Base-by-base conservation (phyloP, 2,797 vertebrate species). In the Ctenosaura bakeri region DNA sequence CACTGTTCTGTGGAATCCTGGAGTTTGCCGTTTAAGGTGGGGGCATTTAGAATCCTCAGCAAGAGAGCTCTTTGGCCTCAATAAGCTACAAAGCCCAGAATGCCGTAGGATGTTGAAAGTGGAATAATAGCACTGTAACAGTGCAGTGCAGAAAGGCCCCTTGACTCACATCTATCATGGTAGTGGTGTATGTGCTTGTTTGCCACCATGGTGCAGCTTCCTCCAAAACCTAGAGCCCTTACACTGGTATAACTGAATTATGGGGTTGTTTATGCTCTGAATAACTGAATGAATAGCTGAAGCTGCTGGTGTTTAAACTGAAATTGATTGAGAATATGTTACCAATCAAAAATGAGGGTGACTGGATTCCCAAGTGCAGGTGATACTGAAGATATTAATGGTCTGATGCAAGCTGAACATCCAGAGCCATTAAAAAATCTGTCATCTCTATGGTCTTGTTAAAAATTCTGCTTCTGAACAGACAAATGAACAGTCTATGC, bases 271-370 rank as follows among this genome's bases (percentile, higher is more conserved):
- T 90, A 86, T 80, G 92, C 92, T 93, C 94, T 93, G 93, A 95
- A 92, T 90, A 91, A 94, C 93, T 94, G 91, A 95, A 96, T 94
- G 90, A 95, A 95, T 32, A 96, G 50, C 69, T 90, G 90, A 94
- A 96, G 46, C 79, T 91, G 87, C 46, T 95, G 90, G 91, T 93
- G 89, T 92, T 85, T 87, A 91, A 95, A 94, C 94, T 92, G 90
- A 89, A 87, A 88, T 94, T 93, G 91, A 92, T 91, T 91, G 87
- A 78, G 80, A 93, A 81, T 50, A 85, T 66, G 89, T 91, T 89
- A 86, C 90, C 91, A 83, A 94, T 90, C 92, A 94, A 93, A 95
- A 94, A 62, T 56, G 95, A 84, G 82, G 94, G 82, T 89, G 94
- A 86, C 80, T 88, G 62, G 92, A 88, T 91, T 93, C 54, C 84